Base-by-base conservation (phyloP, 2,888 invertebrate species). In the Hyposoter dolosus region DNA sequence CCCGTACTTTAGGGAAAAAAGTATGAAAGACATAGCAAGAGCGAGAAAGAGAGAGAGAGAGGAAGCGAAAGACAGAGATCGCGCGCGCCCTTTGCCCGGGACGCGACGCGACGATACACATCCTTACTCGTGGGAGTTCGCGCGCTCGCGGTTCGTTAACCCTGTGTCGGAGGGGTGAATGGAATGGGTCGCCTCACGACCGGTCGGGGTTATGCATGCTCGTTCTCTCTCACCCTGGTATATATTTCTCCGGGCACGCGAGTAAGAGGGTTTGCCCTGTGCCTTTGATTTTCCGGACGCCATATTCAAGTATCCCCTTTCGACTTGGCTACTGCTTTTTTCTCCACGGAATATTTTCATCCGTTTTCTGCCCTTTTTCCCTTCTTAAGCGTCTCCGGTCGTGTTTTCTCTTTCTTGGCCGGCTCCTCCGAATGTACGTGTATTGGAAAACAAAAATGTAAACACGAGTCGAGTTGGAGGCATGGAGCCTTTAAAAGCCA, bases 141-240 rank as follows among this genome's bases (percentile, higher is more conserved):
- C 75, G 72, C 63, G 60, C 82, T 85, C 85, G 82, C 82, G 85
- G 85, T 85, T 85, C 82, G 85, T 85, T 85, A 85, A 85, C 85
- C 85, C 75, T 82, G 60, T 60, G 79, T 82, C 65, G 76, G 65
- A 65, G 78, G 77, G 28, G 32, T 32, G 50, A 4, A 50, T 32
- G 45, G 47, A 3, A 47, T 32, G 45, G 32, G n/a, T 71, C n/a
- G 74, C 40, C 40, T 43, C 74, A 45, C 77, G 82, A 85, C 66
- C 74, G 66, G 74, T 12, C 40, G 77, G 77, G 72, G 77, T 32
- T 76, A 66, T 40, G n/a, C 40, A 53, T 10, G 35, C 53, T 53
- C n/a, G 65, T 74, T 60, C 32, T 50, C 82, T 60, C 66, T 47
- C 50, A 63, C 74, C 56, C 72, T 56, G 74, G 56, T 74, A 78